Evolutionary conservation across 2,888 invertebrate species (phyloP), one percentile per base, ranked within the genome.

Genomic region (Drosophila yooni): DNA sequence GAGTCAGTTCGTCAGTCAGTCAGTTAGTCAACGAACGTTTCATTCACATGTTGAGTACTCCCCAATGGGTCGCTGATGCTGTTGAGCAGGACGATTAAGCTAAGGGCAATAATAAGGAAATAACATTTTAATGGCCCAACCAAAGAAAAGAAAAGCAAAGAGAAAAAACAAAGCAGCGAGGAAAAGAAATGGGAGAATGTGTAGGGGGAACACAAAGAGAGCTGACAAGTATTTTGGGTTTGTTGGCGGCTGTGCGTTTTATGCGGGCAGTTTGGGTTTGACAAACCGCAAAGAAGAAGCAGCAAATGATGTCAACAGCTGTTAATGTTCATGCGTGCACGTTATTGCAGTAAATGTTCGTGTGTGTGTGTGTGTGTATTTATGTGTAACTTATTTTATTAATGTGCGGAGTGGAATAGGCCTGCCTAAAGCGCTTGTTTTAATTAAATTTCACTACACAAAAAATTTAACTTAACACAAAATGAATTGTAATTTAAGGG

Each of bases 61-160:
- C 62, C 58, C 61, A 63, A 63, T 59, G 71, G 66, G 60, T 43
- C 51, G 74, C 46, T 61, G 64, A 43, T 57, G 54, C 62, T 70
- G 61, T 57, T 79, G 79, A 53, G 63, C 76, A 85, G 75, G 88
- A 85, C 87, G 87, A 82, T 90, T 88, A 86, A 80, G 80, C 77
- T 77, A 69, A 80, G 89, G 81, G 89, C 88, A 90, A 90, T 87
- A 90, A 87, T 87, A 90, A 90, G 89, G 90, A 87, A 87, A 87
- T 90, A 87, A 87, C 90, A 90, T 90, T 87, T 88, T 90, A 87
- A 87, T 87, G 88, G 76, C 54, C 60, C 58, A 60, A 56, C 70
- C 48, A 40, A 57, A 61, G 25, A 15, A 48, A 58, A 70, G 50
- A 61, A 79, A 68, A 66, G 61, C 58, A 58, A 63, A 46, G 59